Evolutionary conservation across 92 coral and sea anemone genomes (phyloP), one percentile per base, ranked within the genome.

Genomic region (Micromussa lordhowensis): DNA sequence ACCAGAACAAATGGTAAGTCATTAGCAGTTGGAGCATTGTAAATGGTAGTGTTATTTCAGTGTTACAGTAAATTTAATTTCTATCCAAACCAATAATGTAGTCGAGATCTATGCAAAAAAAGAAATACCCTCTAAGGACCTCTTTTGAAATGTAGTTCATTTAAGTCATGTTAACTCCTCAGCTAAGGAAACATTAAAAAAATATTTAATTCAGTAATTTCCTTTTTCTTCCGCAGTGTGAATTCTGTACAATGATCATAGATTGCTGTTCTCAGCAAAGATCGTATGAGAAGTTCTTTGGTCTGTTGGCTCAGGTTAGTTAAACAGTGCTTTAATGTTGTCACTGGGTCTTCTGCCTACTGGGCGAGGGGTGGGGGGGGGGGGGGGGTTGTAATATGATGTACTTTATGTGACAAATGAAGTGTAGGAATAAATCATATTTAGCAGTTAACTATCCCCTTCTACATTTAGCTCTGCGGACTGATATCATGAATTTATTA

Each of bases 241-340:
- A 97, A 84, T 93, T 97, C 44, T 97, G 99, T 78, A 94, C 94
- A 55, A 97, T 97, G 99, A 81, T 96, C 16, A 92, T 95, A 28
- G 99, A 97, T 54, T 97, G 99, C 54, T 97, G 99, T 87, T 94
- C 99, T 69, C 99, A 97, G 76, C 99, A 97, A 82, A 87, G 99
- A 69, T 96, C 99, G 8, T 97, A 97, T 75, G 99, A 97, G 88
- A 97, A 97, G 76, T 97, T 97, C 89, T 97, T 94, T 80, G 99
- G 99, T 32, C 85, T 97, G 59, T 93, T 97, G 21, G 99, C 95
- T 40, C 99, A 97, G 99, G 99, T 96, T 79, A 40, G 82, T 78
- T 22, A 1, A 1, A 38, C 26, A 5, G 17, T 13, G 36, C 21
- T 34, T 73, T 3, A 19, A 5, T 72, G 3, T 28, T 66, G 30